These are phyloP conservation scores for Zapornia atra DNA, from an alignment of 2,113 vertebrate species.

Conservation along the genomic window DNA sequence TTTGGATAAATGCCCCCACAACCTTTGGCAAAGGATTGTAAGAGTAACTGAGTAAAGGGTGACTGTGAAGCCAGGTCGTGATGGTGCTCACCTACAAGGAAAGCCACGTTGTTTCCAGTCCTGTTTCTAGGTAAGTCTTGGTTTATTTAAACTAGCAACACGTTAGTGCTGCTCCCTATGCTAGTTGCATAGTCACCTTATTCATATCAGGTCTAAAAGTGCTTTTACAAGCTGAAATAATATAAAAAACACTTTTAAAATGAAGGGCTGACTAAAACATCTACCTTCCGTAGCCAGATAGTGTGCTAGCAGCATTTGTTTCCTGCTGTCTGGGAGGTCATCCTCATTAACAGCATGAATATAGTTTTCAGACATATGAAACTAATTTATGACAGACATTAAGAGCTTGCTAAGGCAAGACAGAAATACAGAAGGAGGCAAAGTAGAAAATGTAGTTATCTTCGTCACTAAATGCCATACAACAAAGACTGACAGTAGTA, in stretches of 20 bases:
- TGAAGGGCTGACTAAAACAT: background rate
- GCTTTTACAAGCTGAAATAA: background rate
- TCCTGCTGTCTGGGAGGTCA: background rate
- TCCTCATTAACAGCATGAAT: background rate
- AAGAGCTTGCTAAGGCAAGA: background rate
- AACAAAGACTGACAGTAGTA: background rate
- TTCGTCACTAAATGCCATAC: background rate
- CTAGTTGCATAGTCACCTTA: background rate
- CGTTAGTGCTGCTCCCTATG: background rate
- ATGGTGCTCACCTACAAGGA: background rate
- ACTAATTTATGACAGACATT: background rate
- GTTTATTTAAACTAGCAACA: background rate
- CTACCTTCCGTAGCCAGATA: background rate
- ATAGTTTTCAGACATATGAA: background rate
- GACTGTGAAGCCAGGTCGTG: background rate
- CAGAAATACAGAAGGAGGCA: background rate
- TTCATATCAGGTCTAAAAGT: background rate
- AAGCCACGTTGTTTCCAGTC: background rate
- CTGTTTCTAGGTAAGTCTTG: background rate
- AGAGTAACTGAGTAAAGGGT: background rate
- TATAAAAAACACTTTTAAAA: background rate
- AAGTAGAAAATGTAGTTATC: background rate
- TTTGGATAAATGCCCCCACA: background rate
- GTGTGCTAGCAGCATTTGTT: background rate
- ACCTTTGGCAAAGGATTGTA: background rate